Evolutionary conservation across 92 coral and sea anemone genomes (phyloP), one percentile per base, ranked within the genome.

Genomic region (Epizoanthus illoricatus): DNA sequence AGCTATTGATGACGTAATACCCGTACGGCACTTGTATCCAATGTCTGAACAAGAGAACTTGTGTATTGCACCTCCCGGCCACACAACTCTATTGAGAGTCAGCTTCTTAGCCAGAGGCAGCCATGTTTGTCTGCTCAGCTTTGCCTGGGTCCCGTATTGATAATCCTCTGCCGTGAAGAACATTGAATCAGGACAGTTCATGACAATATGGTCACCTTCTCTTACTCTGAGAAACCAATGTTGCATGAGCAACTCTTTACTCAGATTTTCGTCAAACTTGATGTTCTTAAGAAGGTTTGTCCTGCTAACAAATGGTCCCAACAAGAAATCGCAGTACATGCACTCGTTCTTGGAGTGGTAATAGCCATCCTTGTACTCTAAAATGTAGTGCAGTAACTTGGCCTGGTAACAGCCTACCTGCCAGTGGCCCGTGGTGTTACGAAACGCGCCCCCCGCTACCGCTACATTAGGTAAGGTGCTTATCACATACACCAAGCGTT

Each of bases 131-230:
- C 80, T 86, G n/a, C 20, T 33, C 47, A 62, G 24, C 69, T 86
- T 80, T 18, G 85, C 60, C 61, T 79, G 71, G 4, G 79, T 69
- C 13, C 85, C 81, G 75, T 85, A 85, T 7, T 36, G 18, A 69
- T 69, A 65, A 24, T 65, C 70, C 10, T 85, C 88, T 41, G 84
- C 80, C 8, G 88, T 85, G 75, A 61, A 85, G 36, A 79, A 85
- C 88, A 85, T 85, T 28, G 72, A 66, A 79, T 85, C 88, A 3
- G 88, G 88, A 65, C 88, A 85, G 76, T 85, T 85, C 88, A 85
- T 79, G 54, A 85, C 75, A 28, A 76, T 49, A 17, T 86, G 57
- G 3, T 84, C 71, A 42, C 78, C 18, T 20, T 84, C 21, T 19
- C 66, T 69, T 3, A 86, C 81, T 10, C 89, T 80, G 40, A 86